phyloP scores from a whole-genome alignment of 2,888 invertebrate genomes.

The Ophion slaviceki region DNA sequence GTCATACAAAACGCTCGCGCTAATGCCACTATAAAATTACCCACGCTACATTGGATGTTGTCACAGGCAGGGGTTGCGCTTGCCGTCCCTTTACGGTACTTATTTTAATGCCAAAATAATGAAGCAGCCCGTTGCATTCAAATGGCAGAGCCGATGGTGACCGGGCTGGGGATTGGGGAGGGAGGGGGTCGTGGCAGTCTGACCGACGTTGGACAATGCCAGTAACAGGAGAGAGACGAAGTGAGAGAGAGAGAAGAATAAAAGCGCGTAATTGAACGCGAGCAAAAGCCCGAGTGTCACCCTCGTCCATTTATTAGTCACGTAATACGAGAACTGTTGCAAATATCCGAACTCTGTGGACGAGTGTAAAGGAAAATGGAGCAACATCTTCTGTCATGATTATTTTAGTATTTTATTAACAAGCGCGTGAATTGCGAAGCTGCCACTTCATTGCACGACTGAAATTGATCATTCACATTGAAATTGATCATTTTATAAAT shows the following conservation, averaged over 20 bases:
- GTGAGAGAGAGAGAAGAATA: slow-evolving; percentile 38
- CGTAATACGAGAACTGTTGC: slow-evolving; percentile 42
- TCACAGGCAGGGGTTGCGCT: slow-evolving; percentile 55
- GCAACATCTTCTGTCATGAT: slow-evolving; percentile 23
- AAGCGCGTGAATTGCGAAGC: neutral
- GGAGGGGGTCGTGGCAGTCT: neutral
- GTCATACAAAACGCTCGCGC: slow-evolving; percentile 72
- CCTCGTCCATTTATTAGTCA: slow-evolving; percentile 54
- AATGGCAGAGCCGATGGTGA: slow-evolving; percentile 57
- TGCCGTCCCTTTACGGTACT: slow-evolving; percentile 69
- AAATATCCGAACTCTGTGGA: slow-evolving; percentile 23
- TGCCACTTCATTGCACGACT: neutral
- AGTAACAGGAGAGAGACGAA: slow-evolving; percentile 1
- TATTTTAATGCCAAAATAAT: slow-evolving; percentile 77
- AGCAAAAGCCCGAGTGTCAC: slow-evolving; percentile 50
- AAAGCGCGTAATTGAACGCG: slow-evolving; percentile 70
- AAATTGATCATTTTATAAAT: neutral
- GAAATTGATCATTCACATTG: neutral
- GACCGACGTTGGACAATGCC: slow-evolving; percentile 46
- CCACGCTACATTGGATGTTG: slow-evolving; percentile 62
- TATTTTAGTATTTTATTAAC: slow-evolving; percentile 30
- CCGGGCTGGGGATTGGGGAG: neutral
- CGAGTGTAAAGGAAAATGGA: slow-evolving; percentile 17
- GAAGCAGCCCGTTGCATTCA: slow-evolving; percentile 71
- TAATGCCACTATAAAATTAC: slow-evolving; percentile 78